These are phyloP conservation scores for Clupea harengus DNA, from an alignment of 2,113 vertebrate genomes.

Conservation along the genomic window DNA sequence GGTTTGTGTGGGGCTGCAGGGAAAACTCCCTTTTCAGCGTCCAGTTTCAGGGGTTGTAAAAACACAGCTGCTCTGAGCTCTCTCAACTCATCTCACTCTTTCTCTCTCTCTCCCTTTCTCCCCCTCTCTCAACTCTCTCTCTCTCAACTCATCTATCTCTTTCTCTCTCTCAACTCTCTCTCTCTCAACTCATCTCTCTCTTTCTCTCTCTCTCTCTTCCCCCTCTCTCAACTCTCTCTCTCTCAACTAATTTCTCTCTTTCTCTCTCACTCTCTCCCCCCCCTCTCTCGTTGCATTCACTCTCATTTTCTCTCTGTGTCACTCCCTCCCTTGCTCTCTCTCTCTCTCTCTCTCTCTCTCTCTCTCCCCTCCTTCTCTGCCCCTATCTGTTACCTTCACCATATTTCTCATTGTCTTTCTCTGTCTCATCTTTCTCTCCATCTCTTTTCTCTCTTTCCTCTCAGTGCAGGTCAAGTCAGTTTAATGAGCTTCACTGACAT, in stretches of 20 bases:
- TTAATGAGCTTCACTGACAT: background rate
- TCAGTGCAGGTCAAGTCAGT: background rate
- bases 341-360: background rate
- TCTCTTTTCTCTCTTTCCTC: slow-evolving; percentile 18
- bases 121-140: background rate
- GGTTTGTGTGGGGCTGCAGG: slow-evolving; percentile 51
- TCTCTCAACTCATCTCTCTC: background rate
- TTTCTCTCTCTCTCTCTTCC: background rate
- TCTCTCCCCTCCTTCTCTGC: background rate
- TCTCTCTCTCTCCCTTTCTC: background rate
- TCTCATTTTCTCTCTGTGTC: too few relatives aligned
- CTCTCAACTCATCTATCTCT: background rate
- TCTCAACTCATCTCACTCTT: slow-evolving; percentile 33
- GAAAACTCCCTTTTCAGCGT: slow-evolving; percentile 55
- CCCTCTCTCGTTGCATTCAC: background rate
- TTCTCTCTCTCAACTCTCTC: background rate
- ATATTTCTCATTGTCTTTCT: background rate
- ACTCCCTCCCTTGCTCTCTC: too few relatives aligned
- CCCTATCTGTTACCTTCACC: too few relatives aligned
- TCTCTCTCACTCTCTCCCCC: background rate
- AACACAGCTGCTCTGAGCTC: slow-evolving; percentile 71
- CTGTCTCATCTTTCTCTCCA: background rate
- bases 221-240: too few relatives aligned
- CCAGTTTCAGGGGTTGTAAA: slow-evolving; percentile 73
- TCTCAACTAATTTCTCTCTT: too few relatives aligned